Evolutionary conservation across 2,113 vertebrate genomes (phyloP), one percentile per base, ranked within the genome.

Genomic region (Myotis yumanensis): DNA sequence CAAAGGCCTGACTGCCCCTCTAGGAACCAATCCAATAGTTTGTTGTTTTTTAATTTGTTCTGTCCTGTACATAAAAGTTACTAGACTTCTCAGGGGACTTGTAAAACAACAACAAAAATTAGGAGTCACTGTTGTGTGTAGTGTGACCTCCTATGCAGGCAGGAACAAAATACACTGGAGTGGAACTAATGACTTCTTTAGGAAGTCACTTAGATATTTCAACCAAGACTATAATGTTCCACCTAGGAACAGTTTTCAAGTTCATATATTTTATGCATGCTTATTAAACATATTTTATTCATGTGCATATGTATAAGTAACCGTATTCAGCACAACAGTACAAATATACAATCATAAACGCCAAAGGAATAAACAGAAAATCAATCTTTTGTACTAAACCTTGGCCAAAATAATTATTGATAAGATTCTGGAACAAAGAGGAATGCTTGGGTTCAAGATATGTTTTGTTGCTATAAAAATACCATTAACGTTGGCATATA

Each of bases 241-340:
- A 91, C 86, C 30, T 90, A 94, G 93, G 96, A 97, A 89, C 57
- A 85, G 75, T 97, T 95, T 97, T 96, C 92, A 96, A 97, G 91
- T 94, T 96, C 95, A 90, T 91, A 97, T 96, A 97, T 97, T 97
- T 97, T 96, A 97, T 97, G 93, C 83, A 97, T 97, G 94, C 96
- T 85, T 97, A 97, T 97, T 97, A 97, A 97, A 96, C 93, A 97
- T 97, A 97, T 97, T 96, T 97, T 97, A 97, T 97, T 97, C 91
- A 97, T 96, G 93, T 96, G 89, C 46, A 91, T 88, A 71, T 94
- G 90, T 87, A 91, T 94, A 95, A 72, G 73, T 94, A 96, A 89
- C 95, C 75, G 72, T 96, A 93, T 93, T 95, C 91, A 64, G 72
- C 91, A 91, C 43, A 94, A 93, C 28, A 95, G 22, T 89, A 76